Evolutionary conservation across 2,797 vertebrate genomes (phyloP).

Genomic region (Podargus strigoides): DNA sequence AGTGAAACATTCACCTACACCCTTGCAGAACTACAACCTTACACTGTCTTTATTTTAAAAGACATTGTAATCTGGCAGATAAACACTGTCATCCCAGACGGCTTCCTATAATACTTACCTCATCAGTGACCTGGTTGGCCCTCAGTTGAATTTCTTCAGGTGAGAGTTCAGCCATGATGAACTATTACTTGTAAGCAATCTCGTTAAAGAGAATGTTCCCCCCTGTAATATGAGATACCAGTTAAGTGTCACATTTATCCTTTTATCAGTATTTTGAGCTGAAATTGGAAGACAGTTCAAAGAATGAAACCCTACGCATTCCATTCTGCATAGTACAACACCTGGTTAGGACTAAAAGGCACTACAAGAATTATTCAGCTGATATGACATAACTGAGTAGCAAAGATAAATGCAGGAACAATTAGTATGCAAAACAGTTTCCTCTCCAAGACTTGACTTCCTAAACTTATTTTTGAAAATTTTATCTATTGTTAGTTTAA

Average conservation of each 20-base stretch:
- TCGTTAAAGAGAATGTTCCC: neutral
- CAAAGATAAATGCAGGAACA: neutral
- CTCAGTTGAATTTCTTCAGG: constrained; percentile 85
- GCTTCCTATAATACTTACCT: constrained; percentile 76
- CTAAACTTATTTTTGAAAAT: neutral
- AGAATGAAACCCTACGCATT: neutral
- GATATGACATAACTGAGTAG: neutral
- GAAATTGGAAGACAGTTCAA: neutral
- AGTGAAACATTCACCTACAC: neutral
- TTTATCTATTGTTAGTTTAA: neutral
- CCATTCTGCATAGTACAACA: neutral
- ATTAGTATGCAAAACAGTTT: neutral
- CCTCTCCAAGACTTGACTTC: neutral
- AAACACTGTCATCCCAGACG: neutral
- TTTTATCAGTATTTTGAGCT: neutral
- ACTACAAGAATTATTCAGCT: neutral
- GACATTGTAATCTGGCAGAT: neutral
- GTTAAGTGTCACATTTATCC: neutral
- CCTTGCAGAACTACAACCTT: neutral
- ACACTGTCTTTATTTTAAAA: neutral
- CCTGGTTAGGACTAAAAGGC: neutral
- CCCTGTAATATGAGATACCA: neutral
- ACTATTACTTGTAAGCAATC: neutral
- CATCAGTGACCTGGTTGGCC: constrained; percentile 93
- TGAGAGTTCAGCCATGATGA: constrained; percentile 87